Evolutionary conservation across 2,888 invertebrate genomes (phyloP).

Genomic region (Drosophila tripunctata): DNA sequence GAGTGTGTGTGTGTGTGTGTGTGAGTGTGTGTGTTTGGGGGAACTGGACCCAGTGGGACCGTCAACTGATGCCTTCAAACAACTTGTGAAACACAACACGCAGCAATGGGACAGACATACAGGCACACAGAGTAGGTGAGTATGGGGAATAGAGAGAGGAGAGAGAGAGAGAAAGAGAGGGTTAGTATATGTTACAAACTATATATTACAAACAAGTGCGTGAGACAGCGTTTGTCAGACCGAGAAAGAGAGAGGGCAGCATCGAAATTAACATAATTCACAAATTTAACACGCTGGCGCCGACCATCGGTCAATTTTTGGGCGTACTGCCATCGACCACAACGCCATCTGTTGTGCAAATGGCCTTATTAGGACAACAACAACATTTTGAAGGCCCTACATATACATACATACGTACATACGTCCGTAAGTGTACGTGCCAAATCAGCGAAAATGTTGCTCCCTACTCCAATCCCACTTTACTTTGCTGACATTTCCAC

Average conservation of each 20-base stretch:
- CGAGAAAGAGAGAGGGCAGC: not conserved
- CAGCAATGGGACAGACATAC: conserved; percentile 13
- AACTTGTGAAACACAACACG: conserved; percentile 71
- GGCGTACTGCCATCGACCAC: conserved; percentile 3
- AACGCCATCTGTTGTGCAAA: conserved; percentile 61
- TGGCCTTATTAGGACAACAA: conserved; percentile 49
- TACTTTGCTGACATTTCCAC: too few species aligned
- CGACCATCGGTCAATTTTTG: conserved; percentile 46
- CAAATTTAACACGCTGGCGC: conserved; percentile 69
- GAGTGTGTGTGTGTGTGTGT: not conserved
- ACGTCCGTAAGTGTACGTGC: conserved; percentile 72
- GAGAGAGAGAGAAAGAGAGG: not conserved
- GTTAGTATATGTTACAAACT: conserved; percentile 43
- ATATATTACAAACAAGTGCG: conserved; percentile 45
- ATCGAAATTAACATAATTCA: conserved; percentile 72
- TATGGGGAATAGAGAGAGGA: not conserved
- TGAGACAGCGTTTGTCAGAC: not conserved
- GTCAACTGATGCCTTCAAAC: conserved; percentile 50
- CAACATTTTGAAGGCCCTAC: conserved; percentile 32
- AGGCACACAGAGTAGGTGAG: not conserved
- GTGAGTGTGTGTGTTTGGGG: conserved; percentile 19
- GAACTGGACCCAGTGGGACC: conserved; percentile 42
- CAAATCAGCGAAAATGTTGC: conserved; percentile 58
- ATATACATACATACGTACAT: too few species aligned
- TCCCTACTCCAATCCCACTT: not conserved